Base-by-base conservation (phyloP, 1,140 invertebrate genomes). In the Nomia melanderi region DNA sequence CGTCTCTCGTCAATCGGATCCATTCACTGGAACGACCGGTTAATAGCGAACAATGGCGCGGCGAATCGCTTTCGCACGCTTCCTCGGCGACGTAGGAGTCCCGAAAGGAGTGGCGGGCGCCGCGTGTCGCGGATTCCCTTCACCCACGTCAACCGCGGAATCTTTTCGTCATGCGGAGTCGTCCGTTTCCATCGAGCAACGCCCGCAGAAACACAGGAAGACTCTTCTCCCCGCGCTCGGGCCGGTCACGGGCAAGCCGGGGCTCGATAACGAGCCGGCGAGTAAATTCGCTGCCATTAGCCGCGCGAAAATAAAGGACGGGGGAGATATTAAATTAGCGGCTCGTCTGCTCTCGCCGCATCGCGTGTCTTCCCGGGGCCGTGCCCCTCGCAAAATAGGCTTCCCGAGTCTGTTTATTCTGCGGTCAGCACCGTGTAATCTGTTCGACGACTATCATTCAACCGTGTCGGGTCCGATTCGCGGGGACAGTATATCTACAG, bases 221-320 rank as follows among this genome's bases (percentile, higher is more conserved):
- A 14, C 20, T 39, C 47, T 53, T 63, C 62, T 54, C 59, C 71
- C 29, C 31, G 4, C 31, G 17, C 23, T 23, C 56, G 20, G 1
- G 7, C 12, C 14, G 31, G 25, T 9, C 47, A 9, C 41, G 60
- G 77, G 54, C 29, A 72, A 71, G 65, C 65, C 60, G 79, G 82
- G 76, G 62, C 65, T 50, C 85, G 90, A 91, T 91, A 91, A 91
- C 85, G 88, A 88, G 79, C 82, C 85, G 75, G 80, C 84, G 87
- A 88, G 90, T 91, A 91, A 91, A 91, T 90, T 91, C 89, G 89
- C 89, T 88, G 88, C 89, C 90, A 90, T 91, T 91, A 91, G 88
- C 87, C 83, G 85, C 78, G 86, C 81, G 89, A 88, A 89, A 90
- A 90, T 90, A 90, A 90, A 88, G 85, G 79, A 89, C 79, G 82